phyloP scores from a whole-genome alignment of 2,113 vertebrate species.

The Protomyctophum bolini region DNA sequence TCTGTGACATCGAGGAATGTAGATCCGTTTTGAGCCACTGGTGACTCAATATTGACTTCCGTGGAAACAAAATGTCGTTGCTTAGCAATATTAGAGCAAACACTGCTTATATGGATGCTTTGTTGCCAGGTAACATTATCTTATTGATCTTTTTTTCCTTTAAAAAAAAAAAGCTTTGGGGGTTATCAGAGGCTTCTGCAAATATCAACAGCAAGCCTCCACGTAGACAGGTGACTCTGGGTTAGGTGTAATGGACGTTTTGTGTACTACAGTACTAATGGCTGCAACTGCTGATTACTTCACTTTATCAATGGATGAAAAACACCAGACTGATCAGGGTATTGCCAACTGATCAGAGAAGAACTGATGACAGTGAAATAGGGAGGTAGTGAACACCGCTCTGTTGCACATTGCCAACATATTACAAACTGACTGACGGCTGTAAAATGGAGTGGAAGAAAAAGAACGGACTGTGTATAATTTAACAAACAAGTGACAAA shows the following conservation, averaged over 20 bases:
- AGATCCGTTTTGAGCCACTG: constrained; percentile 5
- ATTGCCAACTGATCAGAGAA: too few species aligned
- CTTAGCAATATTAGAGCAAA: constrained; percentile 22
- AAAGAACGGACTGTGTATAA: too few species aligned
- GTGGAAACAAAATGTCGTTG: constrained; percentile 10
- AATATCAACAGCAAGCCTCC: neutral
- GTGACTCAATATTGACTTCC: constrained; percentile 1
- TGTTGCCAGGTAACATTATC: neutral
- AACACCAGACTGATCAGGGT: neutral
- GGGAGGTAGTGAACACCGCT: too few species aligned
- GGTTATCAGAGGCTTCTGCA: too few species aligned
- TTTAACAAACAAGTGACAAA: too few species aligned
- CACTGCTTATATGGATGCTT: constrained; percentile 10
- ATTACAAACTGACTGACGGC: too few species aligned
- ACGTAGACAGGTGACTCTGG: constrained; percentile 5
- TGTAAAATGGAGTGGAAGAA: too few species aligned
- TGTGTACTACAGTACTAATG: neutral
- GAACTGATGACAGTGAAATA: neutral
- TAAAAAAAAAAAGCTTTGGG: neutral
- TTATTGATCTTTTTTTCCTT: neutral
- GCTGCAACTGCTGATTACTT: neutral
- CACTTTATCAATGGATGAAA: constrained; percentile 24
- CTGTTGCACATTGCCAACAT: too few species aligned
- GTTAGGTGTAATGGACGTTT: neutral
- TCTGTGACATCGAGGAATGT: neutral